phyloP scores from a whole-genome alignment of 2,797 vertebrate species.

The Cuculus canorus region DNA sequence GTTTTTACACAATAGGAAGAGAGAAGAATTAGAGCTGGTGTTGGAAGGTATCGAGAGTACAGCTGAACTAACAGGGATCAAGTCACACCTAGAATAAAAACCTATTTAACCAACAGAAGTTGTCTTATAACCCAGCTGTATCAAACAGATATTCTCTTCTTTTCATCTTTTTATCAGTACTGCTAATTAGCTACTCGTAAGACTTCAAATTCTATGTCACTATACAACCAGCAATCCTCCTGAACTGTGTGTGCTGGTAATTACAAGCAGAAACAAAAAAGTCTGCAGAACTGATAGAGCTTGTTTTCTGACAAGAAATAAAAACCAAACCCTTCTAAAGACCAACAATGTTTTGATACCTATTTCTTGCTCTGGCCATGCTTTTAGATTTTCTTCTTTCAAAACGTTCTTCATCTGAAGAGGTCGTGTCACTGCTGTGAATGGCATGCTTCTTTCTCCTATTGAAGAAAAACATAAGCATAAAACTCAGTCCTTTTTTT shows the following conservation, averaged over 20 bases:
- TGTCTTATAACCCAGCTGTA: not conserved
- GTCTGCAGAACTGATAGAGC: not conserved
- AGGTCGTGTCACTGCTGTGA: constrained; percentile 99
- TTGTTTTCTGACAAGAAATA: not conserved
- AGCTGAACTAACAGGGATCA: not conserved
- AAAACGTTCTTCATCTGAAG: constrained; percentile 98
- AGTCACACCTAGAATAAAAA: not conserved
- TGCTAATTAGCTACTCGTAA: not conserved
- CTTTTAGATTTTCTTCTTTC: constrained; percentile 98
- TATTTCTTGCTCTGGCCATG: constrained; percentile 95
- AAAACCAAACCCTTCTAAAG: not conserved
- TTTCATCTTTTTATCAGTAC: not conserved
- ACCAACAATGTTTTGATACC: constrained; percentile 75
- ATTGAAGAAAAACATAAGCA: constrained; percentile 38
- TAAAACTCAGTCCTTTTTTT: not conserved
- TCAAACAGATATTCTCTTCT: not conserved
- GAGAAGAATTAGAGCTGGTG: not conserved
- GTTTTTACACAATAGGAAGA: not conserved
- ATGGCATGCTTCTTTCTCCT: constrained; percentile 99
- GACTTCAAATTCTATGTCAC: not conserved
- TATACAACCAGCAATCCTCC: not conserved
- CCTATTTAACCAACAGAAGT: not conserved
- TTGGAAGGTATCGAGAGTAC: not conserved
- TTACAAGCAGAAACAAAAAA: not conserved
- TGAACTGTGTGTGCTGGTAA: not conserved